phyloP scores from a whole-genome alignment of 2,797 vertebrate genomes.

The Oryzias dopingdopingensis region DNA sequence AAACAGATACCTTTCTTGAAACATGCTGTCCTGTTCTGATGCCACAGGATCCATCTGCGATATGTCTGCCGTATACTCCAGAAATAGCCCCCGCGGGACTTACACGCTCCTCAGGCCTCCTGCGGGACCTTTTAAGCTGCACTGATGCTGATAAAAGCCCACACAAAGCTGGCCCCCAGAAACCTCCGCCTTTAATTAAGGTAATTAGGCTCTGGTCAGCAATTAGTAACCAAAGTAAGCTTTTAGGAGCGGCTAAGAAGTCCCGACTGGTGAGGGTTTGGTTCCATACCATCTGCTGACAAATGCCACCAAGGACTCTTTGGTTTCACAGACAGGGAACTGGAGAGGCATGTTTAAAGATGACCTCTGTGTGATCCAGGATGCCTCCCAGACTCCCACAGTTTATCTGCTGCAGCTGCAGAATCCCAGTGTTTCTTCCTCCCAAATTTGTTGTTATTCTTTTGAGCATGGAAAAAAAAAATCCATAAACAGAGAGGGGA shows the following conservation, averaged over 20 bases:
- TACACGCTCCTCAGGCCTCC: constrained; percentile 74
- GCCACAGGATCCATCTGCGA: constrained; percentile 83
- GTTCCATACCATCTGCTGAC: constrained; percentile 89
- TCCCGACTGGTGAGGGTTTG: constrained; percentile 78
- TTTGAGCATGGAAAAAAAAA: constrained; percentile 57
- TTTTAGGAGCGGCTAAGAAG: constrained; percentile 85
- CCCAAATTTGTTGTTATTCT: constrained; percentile 41
- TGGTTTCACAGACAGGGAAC: constrained; percentile 84
- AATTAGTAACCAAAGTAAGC: constrained; percentile 92
- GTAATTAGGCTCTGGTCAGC: constrained; percentile 91
- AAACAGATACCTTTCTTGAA: constrained; percentile 79
- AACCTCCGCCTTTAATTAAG: constrained; percentile 94
- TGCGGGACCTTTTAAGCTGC: constrained; percentile 83
- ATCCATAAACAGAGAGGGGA: constrained; percentile 56
- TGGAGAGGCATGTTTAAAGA: constrained; percentile 83
- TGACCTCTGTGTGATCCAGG: constrained; percentile 83
- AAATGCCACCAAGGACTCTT: constrained; percentile 81
- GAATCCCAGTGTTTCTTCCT: constrained; percentile 54
- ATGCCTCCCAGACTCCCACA: constrained; percentile 56
- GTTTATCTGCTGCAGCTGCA: constrained; percentile 32
- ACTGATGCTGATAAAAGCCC: constrained; percentile 82
- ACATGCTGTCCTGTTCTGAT: constrained; percentile 70
- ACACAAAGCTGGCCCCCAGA: constrained; percentile 66
- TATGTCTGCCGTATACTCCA: constrained; percentile 84
- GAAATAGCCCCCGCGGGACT: constrained; percentile 79